Evolutionary conservation across 2,888 invertebrate species (phyloP), one percentile per base, ranked within the genome.

Genomic region (Scaeva pyrastri): DNA sequence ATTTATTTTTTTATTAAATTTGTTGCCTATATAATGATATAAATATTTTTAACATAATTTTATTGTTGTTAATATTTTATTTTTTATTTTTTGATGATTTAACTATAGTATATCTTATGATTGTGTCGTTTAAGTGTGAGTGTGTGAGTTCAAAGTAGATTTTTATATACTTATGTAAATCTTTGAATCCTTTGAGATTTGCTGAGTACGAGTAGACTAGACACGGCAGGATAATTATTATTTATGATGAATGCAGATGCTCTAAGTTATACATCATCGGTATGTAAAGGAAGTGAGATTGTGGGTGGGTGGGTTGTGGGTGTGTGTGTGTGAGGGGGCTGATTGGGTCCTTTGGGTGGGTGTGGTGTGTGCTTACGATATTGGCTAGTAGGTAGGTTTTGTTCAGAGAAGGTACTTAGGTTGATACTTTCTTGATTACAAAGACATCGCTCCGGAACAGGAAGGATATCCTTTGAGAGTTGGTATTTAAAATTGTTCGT

Each of bases 301-400:
- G 43, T 23, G 68, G 21, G 19, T 8, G n/a, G n/a, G n/a, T n/a
- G n/a, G n/a, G n/a, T n/a, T n/a, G 55, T 83, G 43, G 43, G 58
- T 26, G 19, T 62, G 43, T 23, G 68, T 16, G 19, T 8, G 26
- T 23, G 58, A 39, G n/a, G 26, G 26, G 43, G 48, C 19, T 48
- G 19, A 48, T 31, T 14, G 31, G 55, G 26, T 55, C 0, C 43
- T 26, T 50, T 68, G 68, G 66, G 66, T 36, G 14, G 68, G 36
- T n/a, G 26, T 68, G 72, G 72, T 19, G 74, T 56, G 62, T 73
- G 43, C 48, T 66, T 48, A 66, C 48, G 31, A 60, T 74, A 80
- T 72, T 81, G 82, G 85, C 85, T 86, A 86, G 82, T 86, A 72
- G 73, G 81, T 85, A 84, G 84, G 74, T 71, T 75, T 70, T 64